A percentile compares a stretch with the other conserved stretches of the same genome.
phyloP scores from a whole-genome alignment of 2,113 vertebrate species.

The Falco punctatus region DNA sequence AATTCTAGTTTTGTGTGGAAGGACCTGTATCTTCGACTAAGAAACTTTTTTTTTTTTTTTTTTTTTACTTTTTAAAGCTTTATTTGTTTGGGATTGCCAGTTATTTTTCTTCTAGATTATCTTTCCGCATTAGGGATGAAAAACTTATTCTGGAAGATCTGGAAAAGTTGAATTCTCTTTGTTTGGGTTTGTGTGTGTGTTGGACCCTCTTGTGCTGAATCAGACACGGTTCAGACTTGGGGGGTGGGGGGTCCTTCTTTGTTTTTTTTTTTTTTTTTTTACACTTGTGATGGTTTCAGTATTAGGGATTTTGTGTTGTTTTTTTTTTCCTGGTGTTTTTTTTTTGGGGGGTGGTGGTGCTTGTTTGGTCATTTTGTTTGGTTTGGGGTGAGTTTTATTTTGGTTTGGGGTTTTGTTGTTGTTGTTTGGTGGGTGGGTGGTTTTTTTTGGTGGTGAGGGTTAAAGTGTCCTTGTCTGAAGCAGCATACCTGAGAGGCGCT shows the following conservation, averaged over 20 bases:
- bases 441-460: not conserved
- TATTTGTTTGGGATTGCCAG: not conserved
- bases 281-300: not conserved
- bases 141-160: not conserved
- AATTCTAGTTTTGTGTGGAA: not conserved
- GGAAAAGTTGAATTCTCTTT: not conserved
- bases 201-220: not conserved
- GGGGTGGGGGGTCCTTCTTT: rapidly evolving
- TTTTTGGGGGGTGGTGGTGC: too few species aligned
- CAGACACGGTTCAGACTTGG: not conserved
- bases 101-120: not conserved
- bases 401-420: not conserved
- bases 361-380: not conserved
- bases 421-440: too few species aligned
- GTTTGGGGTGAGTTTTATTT: not conserved
- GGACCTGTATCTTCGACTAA: not conserved
- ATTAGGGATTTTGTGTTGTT: not conserved
- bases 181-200: not conserved
- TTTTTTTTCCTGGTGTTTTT: too few species aligned
- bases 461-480: not conserved
- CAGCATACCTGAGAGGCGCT: not conserved
- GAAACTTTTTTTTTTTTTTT: too few species aligned
- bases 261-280: not conserved
- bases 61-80: not conserved
- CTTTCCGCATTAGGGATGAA: not conserved